Conservation (phyloP, 2,113 vertebrate species). For the Coptodon bakossiorum region DNA sequence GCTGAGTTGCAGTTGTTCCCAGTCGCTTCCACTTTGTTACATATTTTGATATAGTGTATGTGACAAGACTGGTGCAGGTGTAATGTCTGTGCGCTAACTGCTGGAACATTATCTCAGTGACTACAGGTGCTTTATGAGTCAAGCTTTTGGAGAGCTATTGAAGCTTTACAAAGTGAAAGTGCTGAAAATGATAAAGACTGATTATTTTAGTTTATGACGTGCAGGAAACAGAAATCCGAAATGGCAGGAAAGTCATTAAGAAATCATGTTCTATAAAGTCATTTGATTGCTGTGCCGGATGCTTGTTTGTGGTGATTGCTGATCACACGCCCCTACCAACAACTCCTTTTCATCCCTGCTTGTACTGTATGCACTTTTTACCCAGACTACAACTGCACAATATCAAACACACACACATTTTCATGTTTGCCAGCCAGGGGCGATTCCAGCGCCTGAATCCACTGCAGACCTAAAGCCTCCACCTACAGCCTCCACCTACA, state of each 20-base stretch:
- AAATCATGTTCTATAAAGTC: background rate
- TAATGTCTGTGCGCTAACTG: background rate
- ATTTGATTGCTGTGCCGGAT: background rate
- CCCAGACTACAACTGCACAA: background rate
- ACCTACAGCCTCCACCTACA: conserved; percentile 8
- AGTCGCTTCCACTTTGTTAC: background rate
- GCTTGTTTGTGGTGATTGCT: background rate
- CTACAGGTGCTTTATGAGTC: background rate
- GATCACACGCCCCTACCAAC: background rate
- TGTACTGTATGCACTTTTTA: background rate
- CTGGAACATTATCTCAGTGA: background rate
- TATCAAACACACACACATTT: background rate
- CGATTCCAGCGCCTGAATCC: background rate
- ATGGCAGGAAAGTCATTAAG: background rate
- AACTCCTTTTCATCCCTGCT: background rate
- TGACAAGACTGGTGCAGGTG: background rate
- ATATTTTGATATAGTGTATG: background rate
- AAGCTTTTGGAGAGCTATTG: background rate
- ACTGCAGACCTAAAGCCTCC: background rate
- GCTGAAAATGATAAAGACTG: background rate
- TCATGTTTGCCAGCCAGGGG: background rate
- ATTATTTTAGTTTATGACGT: background rate
- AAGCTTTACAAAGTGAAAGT: background rate
- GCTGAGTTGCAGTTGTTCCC: background rate
- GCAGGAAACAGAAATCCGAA: background rate